Conservation (phyloP, 2,113 vertebrate genomes). For the Otocyon megalotis region DNA sequence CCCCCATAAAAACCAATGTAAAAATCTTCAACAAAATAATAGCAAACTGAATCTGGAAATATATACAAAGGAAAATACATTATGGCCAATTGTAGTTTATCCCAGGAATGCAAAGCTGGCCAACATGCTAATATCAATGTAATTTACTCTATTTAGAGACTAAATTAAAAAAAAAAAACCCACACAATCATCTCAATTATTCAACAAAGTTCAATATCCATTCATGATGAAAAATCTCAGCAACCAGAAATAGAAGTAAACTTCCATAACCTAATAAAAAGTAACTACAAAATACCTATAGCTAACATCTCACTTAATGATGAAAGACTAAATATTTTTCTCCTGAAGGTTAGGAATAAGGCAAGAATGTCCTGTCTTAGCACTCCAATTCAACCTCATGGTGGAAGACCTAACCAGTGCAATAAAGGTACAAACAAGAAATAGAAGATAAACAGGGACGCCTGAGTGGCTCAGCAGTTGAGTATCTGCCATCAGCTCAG, state of each 20-base stretch:
- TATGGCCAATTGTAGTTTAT: background rate
- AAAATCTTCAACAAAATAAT: background rate
- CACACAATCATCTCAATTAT: background rate
- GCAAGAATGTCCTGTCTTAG: background rate
- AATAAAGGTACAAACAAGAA: slow-evolving; percentile 40
- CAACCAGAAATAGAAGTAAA: background rate
- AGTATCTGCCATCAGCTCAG: too few species aligned
- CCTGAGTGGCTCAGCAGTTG: too few species aligned
- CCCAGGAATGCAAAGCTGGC: background rate
- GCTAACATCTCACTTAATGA: background rate
- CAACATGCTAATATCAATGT: background rate
- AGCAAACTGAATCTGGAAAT: background rate
- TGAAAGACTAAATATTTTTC: background rate
- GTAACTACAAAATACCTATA: background rate
- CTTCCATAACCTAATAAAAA: background rate
- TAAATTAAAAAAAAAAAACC: background rate
- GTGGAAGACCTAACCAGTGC: background rate
- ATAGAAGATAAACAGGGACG: background rate
- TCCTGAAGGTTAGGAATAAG: background rate
- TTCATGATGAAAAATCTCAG: slow-evolving; percentile 23
- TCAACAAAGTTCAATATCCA: slow-evolving; percentile 52
- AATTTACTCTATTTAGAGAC: background rate
- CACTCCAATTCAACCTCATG: background rate
- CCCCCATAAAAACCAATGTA: background rate
- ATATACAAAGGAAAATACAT: background rate